Conservation (phyloP, 2,888 invertebrate genomes). For the Epirrhoe tristata region DNA sequence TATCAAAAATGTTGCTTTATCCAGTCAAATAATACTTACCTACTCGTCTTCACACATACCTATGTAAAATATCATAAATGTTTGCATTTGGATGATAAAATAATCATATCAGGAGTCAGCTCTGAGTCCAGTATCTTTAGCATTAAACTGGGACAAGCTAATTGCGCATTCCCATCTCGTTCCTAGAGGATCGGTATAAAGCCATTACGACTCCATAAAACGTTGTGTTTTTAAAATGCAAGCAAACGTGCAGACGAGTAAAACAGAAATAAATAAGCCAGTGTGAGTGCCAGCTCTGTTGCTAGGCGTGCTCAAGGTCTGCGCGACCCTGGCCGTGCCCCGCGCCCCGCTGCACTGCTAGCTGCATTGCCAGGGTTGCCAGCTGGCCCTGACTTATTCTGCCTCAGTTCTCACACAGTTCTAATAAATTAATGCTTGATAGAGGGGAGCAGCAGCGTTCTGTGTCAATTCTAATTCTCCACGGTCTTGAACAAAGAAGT, state of each 20-base stretch:
- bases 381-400: conserved; percentile 8
- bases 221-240: conserved; percentile 71
- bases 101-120: neutral
- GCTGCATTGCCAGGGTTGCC: conserved; percentile 57
- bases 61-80: neutral
- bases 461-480: too few relatives aligned
- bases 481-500: too few relatives aligned
- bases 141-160: conserved; percentile 49
- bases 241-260: conserved; percentile 73
- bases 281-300: conserved; percentile 71
- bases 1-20: too few relatives aligned
- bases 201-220: conserved; percentile 70
- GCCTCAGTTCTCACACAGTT: too few relatives aligned
- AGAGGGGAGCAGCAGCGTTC: too few relatives aligned
- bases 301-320: conserved; percentile 82
- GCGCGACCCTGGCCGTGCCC: conserved; percentile 72
- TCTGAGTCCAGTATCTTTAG: conserved; percentile 12
- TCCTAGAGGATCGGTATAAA: conserved; percentile 52
- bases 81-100: neutral
- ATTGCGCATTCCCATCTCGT: conserved; percentile 47
- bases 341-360: conserved; percentile 57
- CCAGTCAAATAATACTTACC: too few relatives aligned
- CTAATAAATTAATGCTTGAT: too few relatives aligned
- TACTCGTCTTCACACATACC: too few relatives aligned
- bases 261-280: conserved; percentile 77